Conservation (phyloP, 1,140 invertebrate genomes). For the Apocrypta bakeri region DNA sequence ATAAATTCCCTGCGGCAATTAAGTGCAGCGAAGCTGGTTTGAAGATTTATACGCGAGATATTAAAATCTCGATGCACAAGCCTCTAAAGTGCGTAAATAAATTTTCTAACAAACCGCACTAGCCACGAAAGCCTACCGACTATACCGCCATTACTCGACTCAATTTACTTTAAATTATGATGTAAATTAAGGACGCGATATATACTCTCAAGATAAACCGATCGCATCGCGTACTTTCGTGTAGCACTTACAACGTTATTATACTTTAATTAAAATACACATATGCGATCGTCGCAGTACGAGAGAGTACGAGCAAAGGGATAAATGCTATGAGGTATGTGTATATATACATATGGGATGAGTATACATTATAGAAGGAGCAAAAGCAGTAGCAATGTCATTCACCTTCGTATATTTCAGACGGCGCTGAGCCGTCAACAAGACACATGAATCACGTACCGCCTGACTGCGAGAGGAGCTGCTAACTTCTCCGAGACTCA, state of each 20-base stretch:
- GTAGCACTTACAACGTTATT: slow-evolving; percentile 9
- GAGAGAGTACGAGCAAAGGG: not conserved
- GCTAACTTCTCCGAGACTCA: slow-evolving; percentile 17
- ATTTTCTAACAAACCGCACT: slow-evolving; percentile 2
- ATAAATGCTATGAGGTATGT: not conserved
- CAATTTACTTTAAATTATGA: slow-evolving; percentile 36
- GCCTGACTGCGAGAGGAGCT: not conserved
- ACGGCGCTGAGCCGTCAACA: not conserved
- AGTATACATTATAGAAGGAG: not conserved
- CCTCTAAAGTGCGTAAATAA: not conserved
- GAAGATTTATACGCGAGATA: not conserved
- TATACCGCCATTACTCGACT: slow-evolving; percentile 18
- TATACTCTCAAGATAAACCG: slow-evolving; percentile 30
- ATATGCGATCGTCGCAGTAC: not conserved
- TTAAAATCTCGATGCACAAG: not conserved
- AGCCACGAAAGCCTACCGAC: not conserved
- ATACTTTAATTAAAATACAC: slow-evolving; percentile 40
- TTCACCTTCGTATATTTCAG: slow-evolving; percentile 38
- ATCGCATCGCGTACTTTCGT: not conserved
- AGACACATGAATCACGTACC: slow-evolving; percentile 13
- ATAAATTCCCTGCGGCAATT: too few species aligned
- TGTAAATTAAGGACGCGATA: slow-evolving; percentile 42
- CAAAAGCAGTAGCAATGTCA: slow-evolving; percentile 27
- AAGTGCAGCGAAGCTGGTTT: not conserved
- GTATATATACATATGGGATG: too few species aligned